Evolutionary conservation across 2,888 invertebrate species (phyloP), one percentile per base, ranked within the genome.

Genomic region (Hirtodrosophila trivittata): DNA sequence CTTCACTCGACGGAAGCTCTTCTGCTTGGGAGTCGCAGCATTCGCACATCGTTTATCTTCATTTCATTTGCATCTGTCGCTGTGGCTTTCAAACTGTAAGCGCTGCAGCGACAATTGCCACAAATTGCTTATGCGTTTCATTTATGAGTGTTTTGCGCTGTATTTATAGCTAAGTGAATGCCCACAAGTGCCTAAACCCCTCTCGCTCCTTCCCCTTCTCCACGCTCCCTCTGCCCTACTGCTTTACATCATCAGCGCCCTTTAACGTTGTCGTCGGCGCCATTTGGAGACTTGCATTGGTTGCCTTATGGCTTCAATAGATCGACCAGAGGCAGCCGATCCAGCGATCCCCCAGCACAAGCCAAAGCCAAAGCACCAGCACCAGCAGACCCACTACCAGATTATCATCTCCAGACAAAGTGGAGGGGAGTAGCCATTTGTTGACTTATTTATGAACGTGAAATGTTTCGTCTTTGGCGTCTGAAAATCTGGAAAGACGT

Each of bases 71-170:
- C 77, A 66, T 64, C 76, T 68, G 80, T 59, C 37, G 68, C 30
- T 56, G 49, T 47, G 52, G 45, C 67, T 67, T 55, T 57, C 54
- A 75, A 73, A 70, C 72, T 72, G 75, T 68, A 50, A 33, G 33
- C 41, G 35, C 13, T 18, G 62, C 37, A 47, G 69, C 69, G 85
- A 86, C 82, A 82, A 82, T 82, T 82, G 84, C 73, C 73, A 35
- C 81, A 80, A 86, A 86, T 82, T 86, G 73, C 65, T 72, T 65
- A 43, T 69, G 60, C 74, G 65, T 42, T 69, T 66, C 10, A 66
- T 69, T 71, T 54, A 37, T 30, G 38, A 43, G 21, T 30, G 35
- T 65, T 64, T 65, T 14, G 18, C 66, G 9, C 47, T 46, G 38
- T 70, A 70, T 73, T 67, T 73, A 52, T 63, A 64, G 73, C 70